These are phyloP conservation scores for Pteropus rufus DNA, from an alignment of 2,797 vertebrate genomes.

Conservation along the genomic window DNA sequence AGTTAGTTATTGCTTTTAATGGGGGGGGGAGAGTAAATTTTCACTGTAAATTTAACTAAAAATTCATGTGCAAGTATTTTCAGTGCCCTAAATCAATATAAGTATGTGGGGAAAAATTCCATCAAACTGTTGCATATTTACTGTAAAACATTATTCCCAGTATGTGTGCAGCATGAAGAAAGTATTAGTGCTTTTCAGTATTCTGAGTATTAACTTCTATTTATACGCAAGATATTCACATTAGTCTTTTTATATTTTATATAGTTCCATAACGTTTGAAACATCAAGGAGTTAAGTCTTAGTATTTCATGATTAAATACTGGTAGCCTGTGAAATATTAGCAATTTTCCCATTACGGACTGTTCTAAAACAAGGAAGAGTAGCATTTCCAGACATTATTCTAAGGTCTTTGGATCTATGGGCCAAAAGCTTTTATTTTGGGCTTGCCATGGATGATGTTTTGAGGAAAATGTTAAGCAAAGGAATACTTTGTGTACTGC, in stretches of 20 bases:
- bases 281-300: slow-evolving; percentile 61
- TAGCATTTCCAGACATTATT: not conserved
- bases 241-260: slow-evolving; percentile 63
- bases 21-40: slow-evolving; percentile 6
- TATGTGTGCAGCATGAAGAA: slow-evolving; percentile 74
- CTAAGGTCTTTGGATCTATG: not conserved
- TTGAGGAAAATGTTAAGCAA: not conserved
- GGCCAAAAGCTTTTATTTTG: not conserved
- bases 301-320: slow-evolving; percentile 64
- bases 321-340: slow-evolving; percentile 31
- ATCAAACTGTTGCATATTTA: slow-evolving; percentile 58
- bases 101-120: slow-evolving; percentile 43
- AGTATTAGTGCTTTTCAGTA: slow-evolving; percentile 63
- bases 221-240: slow-evolving; percentile 42
- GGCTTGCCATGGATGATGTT: not conserved
- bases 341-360: not conserved
- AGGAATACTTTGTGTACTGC: not conserved
- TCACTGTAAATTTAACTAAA: slow-evolving; percentile 55
- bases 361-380: not conserved
- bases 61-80: slow-evolving; percentile 57
- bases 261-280: slow-evolving; percentile 67
- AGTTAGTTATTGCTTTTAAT: slow-evolving; percentile 59
- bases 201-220: slow-evolving; percentile 65
- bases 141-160: slow-evolving; percentile 55
- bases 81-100: slow-evolving; percentile 44